Evolutionary conservation across 2,888 invertebrate species (phyloP).

Genomic region (Halocaridina rubra): DNA sequence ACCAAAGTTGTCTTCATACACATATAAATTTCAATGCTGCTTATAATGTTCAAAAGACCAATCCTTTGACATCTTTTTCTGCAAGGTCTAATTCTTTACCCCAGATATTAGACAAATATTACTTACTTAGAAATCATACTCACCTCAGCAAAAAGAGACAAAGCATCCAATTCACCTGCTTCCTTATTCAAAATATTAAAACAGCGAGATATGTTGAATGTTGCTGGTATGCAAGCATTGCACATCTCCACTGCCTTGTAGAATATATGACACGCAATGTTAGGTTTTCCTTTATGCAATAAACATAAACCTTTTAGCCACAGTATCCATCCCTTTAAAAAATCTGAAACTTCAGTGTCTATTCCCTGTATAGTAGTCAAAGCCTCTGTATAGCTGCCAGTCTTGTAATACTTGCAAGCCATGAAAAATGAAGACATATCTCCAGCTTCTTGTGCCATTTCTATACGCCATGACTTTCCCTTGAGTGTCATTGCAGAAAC

Average conservation of each 20-base stretch:
- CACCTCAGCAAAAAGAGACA: constrained; percentile 30
- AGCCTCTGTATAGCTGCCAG: not conserved
- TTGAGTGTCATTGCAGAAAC: not conserved
- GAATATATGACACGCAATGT: constrained; percentile 11
- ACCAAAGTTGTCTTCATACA: no score
- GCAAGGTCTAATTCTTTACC: no score
- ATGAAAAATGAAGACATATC: no score
- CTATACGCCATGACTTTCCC: not conserved
- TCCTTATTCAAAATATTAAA: no score
- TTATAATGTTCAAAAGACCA: no score
- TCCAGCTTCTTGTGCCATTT: no score
- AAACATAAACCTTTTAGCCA: constrained; percentile 30
- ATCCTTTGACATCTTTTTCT: no score
- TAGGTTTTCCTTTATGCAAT: constrained; percentile 15
- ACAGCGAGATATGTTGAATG: constrained; percentile 40
- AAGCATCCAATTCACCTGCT: constrained; percentile 32
- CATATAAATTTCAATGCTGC: no score
- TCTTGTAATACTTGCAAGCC: no score
- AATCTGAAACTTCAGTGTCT: no score
- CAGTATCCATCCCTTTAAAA: constrained; percentile 11
- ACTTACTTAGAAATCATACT: not conserved
- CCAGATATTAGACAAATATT: not conserved
- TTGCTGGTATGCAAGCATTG: not conserved
- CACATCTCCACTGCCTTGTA: constrained; percentile 27
- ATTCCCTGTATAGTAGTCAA: not conserved